phyloP scores from a whole-genome alignment of 2,888 invertebrate species.

The Perdita meconis region DNA sequence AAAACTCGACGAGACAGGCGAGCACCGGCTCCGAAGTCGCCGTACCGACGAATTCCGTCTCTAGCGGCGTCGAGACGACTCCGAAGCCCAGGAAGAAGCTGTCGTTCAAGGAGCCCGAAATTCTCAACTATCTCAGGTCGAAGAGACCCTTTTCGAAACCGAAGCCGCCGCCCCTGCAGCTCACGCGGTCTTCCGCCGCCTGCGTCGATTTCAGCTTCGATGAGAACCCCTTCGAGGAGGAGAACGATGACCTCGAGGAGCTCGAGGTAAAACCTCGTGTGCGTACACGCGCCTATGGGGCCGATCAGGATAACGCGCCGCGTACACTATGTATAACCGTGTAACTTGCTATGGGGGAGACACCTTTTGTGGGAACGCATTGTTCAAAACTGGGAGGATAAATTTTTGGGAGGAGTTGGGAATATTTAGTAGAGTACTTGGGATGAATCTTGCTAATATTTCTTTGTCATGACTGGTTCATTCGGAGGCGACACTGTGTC shows the following conservation, averaged over 20 bases:
- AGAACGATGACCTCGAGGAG: slow-evolving; percentile 80
- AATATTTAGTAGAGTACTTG: too few relatives aligned
- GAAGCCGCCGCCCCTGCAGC: slow-evolving; percentile 63
- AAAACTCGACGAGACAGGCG: slow-evolving; percentile 51
- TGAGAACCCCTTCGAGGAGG: slow-evolving; percentile 78
- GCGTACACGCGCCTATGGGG: slow-evolving; percentile 5
- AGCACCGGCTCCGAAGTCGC: slow-evolving; percentile 77
- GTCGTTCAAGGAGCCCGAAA: slow-evolving; percentile 94
- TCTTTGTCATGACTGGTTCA: too few relatives aligned
- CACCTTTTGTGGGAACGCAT: too few relatives aligned
- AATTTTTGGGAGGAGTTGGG: too few relatives aligned
- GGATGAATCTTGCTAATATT: too few relatives aligned
- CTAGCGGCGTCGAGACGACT: slow-evolving; percentile 81
- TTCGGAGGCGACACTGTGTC: too few relatives aligned
- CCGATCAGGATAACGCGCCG: slow-evolving; percentile 27
- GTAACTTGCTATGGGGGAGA: too few relatives aligned
- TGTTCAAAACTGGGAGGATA: too few relatives aligned
- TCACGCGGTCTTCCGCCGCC: slow-evolving; percentile 47
- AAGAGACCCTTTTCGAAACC: slow-evolving; percentile 59
- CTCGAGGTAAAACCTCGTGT: slow-evolving; percentile 78
- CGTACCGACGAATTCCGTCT: too few relatives aligned
- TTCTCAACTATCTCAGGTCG: slow-evolving; percentile 84
- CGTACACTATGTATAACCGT: too few relatives aligned
- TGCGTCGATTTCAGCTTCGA: slow-evolving; percentile 67
- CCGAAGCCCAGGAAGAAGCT: slow-evolving; percentile 91